Evolutionary conservation across 1,140 invertebrate genomes (phyloP), one percentile per base, ranked within the genome.

Genomic region (Drosophila saltans): DNA sequence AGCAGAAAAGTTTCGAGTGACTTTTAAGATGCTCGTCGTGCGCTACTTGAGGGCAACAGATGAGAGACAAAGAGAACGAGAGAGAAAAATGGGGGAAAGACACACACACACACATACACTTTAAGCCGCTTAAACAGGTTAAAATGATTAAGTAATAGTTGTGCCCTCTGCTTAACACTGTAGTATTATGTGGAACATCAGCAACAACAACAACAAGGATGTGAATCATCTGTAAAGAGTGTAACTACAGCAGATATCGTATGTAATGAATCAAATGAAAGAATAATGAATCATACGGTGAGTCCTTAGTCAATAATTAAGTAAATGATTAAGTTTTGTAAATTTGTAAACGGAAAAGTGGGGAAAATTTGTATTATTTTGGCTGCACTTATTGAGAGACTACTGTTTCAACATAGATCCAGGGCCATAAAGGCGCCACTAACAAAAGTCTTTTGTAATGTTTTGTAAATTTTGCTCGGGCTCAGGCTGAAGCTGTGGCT

Each of bases 131-230:
- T 82, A 88, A 88, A 88, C 83, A 88, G 82, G 83, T 82, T 86
- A 85, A 70, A 78, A 82, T 86, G 82, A 86, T 86, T 86, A 86
- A 88, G 82, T 85, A 86, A 84, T 85, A 86, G 83, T 82, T 88
- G 72, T 77, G 79, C 78, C 70, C 75, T 48, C 61, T 75, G 81
- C 78, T 78, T 81, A 78, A 75, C 81, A 79, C 79, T 78, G 74
- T 52, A 59, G 68, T 72, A 76, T 82, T 86, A 72, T 80, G 72
- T 82, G 76, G 79, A 80, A 48, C 76, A 36, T 36, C 4, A 36
- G 33, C 33, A 73, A 26, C 60, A 69, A 63, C 58, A 45, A 26
- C 65, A 78, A 55, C 56, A 43, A 65, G 39, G 58, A 36, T 45
- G 40, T 41, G 48, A 62, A 33, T 60, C 57, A 39, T 9, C 33